phyloP scores from a whole-genome alignment of 2,888 invertebrate species.

The Pycnomerus fuliginosus region DNA sequence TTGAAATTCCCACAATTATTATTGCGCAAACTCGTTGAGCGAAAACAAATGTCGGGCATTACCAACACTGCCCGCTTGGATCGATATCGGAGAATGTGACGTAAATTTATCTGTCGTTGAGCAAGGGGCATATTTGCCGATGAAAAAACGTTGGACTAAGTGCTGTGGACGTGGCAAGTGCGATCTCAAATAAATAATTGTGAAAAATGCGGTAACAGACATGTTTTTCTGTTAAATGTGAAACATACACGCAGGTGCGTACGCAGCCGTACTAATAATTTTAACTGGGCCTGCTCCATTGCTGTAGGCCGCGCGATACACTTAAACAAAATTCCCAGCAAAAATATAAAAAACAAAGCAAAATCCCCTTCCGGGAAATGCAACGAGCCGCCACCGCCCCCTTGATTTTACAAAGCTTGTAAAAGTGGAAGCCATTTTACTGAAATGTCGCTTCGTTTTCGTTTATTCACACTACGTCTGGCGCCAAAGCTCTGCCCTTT shows the following conservation, averaged over 20 bases:
- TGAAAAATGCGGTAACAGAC: constrained; percentile 49
- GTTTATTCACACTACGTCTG: constrained; percentile 36
- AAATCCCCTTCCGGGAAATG: constrained; percentile 10
- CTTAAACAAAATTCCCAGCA: constrained; percentile 41
- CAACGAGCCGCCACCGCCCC: no score
- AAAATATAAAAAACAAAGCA: no score
- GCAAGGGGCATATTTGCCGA: constrained; percentile 45
- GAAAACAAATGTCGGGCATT: constrained; percentile 56
- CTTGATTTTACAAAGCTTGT: constrained; percentile 19
- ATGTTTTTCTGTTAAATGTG: constrained; percentile 54
- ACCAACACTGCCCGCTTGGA: constrained; percentile 58
- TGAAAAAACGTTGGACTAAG: constrained; percentile 45
- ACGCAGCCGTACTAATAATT: constrained; percentile 90
- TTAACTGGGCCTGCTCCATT: constrained; percentile 85
- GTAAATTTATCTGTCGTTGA: constrained; percentile 49
- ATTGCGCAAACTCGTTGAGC: constrained; percentile 67
- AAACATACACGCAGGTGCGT: constrained; percentile 86
- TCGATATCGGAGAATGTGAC: constrained; percentile 59
- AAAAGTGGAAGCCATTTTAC: constrained; percentile 45
- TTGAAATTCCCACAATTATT: constrained; percentile 30
- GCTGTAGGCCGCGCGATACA: constrained; percentile 50
- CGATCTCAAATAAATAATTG: constrained; percentile 40
- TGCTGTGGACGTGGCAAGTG: constrained; percentile 40
- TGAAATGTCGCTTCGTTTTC: constrained; percentile 11
- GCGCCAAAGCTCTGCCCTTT: constrained; percentile 46